Conservation (phyloP, 2,113 vertebrate genomes). For the Cyprinodon variegatus region DNA sequence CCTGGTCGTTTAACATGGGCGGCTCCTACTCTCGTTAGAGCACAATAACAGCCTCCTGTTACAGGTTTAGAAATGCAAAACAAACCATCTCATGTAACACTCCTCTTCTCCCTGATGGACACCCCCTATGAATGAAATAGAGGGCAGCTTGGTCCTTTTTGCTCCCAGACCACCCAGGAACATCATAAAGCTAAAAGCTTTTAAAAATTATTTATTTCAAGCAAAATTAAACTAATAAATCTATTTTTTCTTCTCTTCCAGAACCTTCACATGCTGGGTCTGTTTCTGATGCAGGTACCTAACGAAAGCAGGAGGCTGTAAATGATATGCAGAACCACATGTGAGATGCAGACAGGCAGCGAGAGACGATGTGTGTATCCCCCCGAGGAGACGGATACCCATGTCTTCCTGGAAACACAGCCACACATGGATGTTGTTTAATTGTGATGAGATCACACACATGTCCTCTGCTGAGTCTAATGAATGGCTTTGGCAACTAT, state of each 20-base stretch:
- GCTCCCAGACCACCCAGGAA: slow-evolving; percentile 77
- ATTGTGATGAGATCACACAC: slow-evolving; percentile 56
- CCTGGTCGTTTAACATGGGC: slow-evolving; percentile 8
- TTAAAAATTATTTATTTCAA: slow-evolving; percentile 2
- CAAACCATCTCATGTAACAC: slow-evolving; percentile 71
- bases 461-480: slow-evolving; percentile 54
- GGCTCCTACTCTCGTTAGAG: slow-evolving; percentile 43
- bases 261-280: slow-evolving; percentile 8
- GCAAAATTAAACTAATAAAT: slow-evolving; percentile 2
- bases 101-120: slow-evolving; percentile 66
- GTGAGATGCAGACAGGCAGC: slow-evolving; percentile 49
- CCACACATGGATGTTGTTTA: slow-evolving; percentile 65
- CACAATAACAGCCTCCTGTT: slow-evolving; percentile 45
- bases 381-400: slow-evolving; percentile 59
- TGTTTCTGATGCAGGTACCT: slow-evolving; percentile 26
- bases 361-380: slow-evolving; percentile 51
- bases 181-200: slow-evolving; percentile 41
- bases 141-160: slow-evolving; percentile 62
- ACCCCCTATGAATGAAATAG: slow-evolving; percentile 50
- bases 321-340: slow-evolving; percentile 63
- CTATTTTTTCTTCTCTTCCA: neutral
- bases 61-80: slow-evolving; percentile 65
- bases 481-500: slow-evolving; percentile 37
- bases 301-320: slow-evolving; percentile 34
- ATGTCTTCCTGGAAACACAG: slow-evolving; percentile 72